Evolutionary conservation across 2,113 vertebrate genomes (phyloP).

Genomic region (Megaceryle maxima): DNA sequence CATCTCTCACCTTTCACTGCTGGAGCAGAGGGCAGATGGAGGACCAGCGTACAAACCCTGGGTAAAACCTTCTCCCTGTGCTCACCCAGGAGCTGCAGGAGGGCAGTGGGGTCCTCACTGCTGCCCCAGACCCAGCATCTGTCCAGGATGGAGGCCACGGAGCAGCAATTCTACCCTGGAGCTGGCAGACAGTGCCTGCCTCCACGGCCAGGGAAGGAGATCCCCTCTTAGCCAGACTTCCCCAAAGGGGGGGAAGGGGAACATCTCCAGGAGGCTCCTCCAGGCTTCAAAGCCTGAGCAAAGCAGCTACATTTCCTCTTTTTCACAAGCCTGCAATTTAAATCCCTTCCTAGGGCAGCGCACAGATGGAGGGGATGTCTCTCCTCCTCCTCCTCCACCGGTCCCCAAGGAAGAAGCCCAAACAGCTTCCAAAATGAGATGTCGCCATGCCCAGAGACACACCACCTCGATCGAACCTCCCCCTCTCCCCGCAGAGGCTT

Average conservation of each 20-base stretch:
- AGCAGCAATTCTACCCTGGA: rapidly evolving
- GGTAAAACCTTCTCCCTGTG: background rate
- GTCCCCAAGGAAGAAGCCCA: background rate
- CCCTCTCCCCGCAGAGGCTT: background rate
- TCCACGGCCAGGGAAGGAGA: background rate
- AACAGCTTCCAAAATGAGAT: slow-evolving; percentile 5
- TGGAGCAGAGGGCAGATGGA: background rate
- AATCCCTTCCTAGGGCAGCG: background rate
- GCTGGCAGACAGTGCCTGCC: background rate
- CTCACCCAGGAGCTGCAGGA: background rate
- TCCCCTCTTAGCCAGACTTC: background rate
- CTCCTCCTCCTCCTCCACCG: background rate
- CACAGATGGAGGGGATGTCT: slow-evolving; percentile 54
- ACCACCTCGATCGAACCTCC: background rate
- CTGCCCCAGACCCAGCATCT: background rate
- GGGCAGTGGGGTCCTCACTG: background rate
- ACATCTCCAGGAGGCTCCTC: background rate
- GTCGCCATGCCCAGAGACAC: background rate
- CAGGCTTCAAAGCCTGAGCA: background rate
- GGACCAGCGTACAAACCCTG: rapidly evolving
- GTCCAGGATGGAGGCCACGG: rapidly evolving
- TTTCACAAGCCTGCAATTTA: background rate
- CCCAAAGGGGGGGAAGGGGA: rapidly evolving
- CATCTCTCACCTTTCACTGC: rapidly evolving
- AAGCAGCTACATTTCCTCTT: background rate